Evolutionary conservation across 2,113 vertebrate species (phyloP).

Genomic region (Cyrtonyx montezumae): DNA sequence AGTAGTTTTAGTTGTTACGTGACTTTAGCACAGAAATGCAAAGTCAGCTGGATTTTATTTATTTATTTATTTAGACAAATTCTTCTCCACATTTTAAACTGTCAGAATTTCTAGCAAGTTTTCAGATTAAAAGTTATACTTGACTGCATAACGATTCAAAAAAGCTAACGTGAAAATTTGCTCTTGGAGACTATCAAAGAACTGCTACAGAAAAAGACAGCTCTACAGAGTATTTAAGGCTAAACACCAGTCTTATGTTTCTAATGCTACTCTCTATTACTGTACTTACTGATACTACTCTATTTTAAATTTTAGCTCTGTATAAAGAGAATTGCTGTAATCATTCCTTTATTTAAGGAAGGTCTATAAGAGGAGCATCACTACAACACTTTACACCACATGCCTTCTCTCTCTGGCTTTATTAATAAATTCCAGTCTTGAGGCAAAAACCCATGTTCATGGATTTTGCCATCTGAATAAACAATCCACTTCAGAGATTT

Average conservation of each 20-base stretch:
- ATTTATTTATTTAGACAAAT: background rate
- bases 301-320: background rate
- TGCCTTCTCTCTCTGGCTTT: background rate
- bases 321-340: background rate
- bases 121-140: background rate
- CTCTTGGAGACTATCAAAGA: background rate
- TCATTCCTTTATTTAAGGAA: background rate
- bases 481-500: background rate
- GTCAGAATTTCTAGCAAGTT: background rate
- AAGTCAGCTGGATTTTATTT: background rate
- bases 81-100: background rate
- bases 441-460: background rate
- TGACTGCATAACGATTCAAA: background rate
- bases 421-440: background rate
- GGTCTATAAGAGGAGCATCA: background rate
- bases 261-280: background rate
- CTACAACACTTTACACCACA: background rate
- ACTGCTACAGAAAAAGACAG: background rate
- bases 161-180: background rate
- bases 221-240: background rate
- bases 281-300: background rate
- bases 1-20: background rate
- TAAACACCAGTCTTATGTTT: background rate
- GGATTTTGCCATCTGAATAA: background rate
- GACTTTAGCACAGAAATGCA: background rate